phyloP scores from a whole-genome alignment of 2,888 invertebrate species.

The Oligia fasciuncula region DNA sequence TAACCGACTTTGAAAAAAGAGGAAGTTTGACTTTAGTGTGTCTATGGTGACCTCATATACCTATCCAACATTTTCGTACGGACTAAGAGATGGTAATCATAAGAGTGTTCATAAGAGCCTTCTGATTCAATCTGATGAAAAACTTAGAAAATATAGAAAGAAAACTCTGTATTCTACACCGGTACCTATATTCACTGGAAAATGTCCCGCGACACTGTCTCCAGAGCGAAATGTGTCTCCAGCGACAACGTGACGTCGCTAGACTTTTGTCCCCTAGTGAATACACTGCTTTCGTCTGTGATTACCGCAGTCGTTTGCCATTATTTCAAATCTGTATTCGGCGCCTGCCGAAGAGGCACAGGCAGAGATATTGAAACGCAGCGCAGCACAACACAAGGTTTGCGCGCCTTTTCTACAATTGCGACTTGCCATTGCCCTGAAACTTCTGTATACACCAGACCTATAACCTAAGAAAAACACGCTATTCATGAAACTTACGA shows the following conservation, averaged over 20 bases:
- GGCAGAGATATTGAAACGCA: background rate
- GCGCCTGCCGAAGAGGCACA: background rate
- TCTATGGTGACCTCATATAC: background rate
- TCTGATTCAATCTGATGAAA: background rate
- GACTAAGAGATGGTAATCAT: background rate
- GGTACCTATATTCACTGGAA: no score
- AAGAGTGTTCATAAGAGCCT: background rate
- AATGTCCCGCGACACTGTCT: background rate
- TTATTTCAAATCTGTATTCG: background rate
- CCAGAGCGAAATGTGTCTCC: background rate
- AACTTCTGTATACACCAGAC: background rate
- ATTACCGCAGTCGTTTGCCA: background rate
- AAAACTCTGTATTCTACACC: background rate
- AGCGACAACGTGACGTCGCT: background rate
- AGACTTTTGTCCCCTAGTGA: background rate
- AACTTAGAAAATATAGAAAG: background rate
- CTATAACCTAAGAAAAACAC: background rate
- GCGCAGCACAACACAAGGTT: background rate
- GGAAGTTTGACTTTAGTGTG: background rate
- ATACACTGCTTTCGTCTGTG: background rate
- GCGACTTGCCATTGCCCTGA: background rate
- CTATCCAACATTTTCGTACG: background rate
- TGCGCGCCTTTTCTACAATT: background rate
- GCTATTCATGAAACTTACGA: background rate
- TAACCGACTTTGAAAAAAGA: background rate